Evolutionary conservation across 1,140 invertebrate species (phyloP), one percentile per base, ranked within the genome.

Genomic region (Trichonephila clavipes): DNA sequence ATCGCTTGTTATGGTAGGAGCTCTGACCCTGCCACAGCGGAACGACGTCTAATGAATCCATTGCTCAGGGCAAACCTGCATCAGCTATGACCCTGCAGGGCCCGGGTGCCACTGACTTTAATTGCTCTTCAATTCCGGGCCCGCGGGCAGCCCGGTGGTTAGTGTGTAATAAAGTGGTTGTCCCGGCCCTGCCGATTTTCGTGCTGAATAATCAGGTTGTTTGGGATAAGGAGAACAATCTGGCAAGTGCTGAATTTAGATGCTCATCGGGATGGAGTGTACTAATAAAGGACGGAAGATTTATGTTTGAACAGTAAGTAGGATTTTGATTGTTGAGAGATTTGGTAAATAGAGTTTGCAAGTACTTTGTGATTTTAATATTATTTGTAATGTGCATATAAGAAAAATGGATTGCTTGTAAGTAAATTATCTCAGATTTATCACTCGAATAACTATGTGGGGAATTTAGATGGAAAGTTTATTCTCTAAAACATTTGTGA

Each of bases 41-140:
- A 81, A 81, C 28, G 28, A 34, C 59, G 83, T 34, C 83, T 85
- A 85, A 85, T 85, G 83, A 85, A 85, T 85, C 44, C 58, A 21
- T n/a, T 28, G 18, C 58, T 51, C 24, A 58, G 44, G 51, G 72
- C 72, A 81, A 44, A 18, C 28, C 72, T 34, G 72, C 62, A 64
- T 64, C 62, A 64, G 62, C 62, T 18, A 64, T 77, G 72, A 40
- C 72, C 72, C 72, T 64, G 34, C 51, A 28, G 82, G 58, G 83
- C 8, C 83, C 83, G 83, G 83, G 51, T 77, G 72, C 72, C 72
- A 77, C 72, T 77, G 72, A 85, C 83, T 85, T 85, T 85, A 85
- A 85, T 85, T 85, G 83, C 83, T 85, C 83, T 85, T 85, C 83
- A 85, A 85, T 85, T 85, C 83, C 21, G 44, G n/a, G 58, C 83